Evolutionary conservation across 2,888 invertebrate genomes (phyloP).

Genomic region (Penaeus monodon): DNA sequence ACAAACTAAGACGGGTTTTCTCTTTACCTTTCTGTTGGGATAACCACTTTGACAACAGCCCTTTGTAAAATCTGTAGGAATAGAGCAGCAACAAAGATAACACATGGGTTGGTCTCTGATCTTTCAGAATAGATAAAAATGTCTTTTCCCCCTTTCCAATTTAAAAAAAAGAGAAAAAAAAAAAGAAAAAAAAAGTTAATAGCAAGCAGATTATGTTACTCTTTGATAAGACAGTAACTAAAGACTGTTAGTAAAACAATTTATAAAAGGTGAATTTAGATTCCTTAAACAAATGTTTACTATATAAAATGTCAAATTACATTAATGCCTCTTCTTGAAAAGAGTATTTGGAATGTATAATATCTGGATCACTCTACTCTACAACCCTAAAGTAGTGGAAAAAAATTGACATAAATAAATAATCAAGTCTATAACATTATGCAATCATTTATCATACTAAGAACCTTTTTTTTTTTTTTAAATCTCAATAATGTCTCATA

Average conservation of each 20-base stretch:
- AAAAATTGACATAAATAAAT: too few species aligned
- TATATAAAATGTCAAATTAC: conserved; percentile 19
- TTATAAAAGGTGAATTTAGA: conserved; percentile 23
- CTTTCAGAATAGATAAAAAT: neutral
- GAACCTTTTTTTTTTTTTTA: too few species aligned
- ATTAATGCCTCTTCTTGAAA: too few species aligned
- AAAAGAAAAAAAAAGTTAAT: conserved; percentile 42
- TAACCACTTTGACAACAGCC: conserved; percentile 95
- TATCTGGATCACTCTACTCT: too few species aligned
- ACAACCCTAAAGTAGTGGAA: too few species aligned
- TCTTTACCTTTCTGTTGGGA: conserved; percentile 92
- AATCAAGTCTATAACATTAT: too few species aligned
- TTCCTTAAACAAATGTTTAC: conserved; percentile 44
- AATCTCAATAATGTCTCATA: too few species aligned
- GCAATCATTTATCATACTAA: too few species aligned
- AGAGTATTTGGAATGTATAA: too few species aligned
- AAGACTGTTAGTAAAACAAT: conserved; percentile 50
- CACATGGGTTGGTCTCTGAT: conserved; percentile 54
- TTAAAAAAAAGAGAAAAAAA: too few species aligned
- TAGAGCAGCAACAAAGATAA: conserved; percentile 66
- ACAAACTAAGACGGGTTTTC: conserved; percentile 64
- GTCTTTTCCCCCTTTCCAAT: too few species aligned
- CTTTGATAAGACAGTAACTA: conserved; percentile 36
- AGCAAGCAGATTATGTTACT: conserved; percentile 52
- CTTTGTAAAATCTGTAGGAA: conserved; percentile 84